Conservation (phyloP, 2,797 vertebrate genomes). For the Eulemur coronatus region DNA sequence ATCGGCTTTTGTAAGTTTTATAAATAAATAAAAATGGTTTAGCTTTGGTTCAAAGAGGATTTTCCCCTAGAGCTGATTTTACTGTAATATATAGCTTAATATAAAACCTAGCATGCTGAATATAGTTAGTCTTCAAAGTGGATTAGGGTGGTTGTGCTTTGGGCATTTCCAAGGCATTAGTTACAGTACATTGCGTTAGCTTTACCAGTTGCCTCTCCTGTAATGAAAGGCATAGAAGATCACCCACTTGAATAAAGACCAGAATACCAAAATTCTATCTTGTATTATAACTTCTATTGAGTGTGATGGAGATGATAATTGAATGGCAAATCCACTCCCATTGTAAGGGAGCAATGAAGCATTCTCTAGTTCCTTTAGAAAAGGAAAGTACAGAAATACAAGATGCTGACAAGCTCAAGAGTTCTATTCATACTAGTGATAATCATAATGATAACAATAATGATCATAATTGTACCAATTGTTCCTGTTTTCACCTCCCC, state of each 20-base stretch:
- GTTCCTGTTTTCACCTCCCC: neutral
- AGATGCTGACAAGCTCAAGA: neutral
- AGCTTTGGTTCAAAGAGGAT: constrained; percentile 54
- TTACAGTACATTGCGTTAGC: constrained; percentile 34
- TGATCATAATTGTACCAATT: neutral
- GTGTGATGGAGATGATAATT: neutral
- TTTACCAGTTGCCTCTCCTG: constrained; percentile 34
- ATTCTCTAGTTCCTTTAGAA: neutral
- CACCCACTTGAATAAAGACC: neutral
- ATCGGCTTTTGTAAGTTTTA: constrained; percentile 15
- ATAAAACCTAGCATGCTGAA: constrained; percentile 53
- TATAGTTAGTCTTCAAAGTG: constrained; percentile 52
- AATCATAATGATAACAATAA: neutral
- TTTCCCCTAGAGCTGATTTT: constrained; percentile 59
- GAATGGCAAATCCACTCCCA: neutral
- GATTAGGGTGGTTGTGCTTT: constrained; percentile 49
- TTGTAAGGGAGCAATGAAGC: neutral
- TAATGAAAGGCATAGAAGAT: constrained; percentile 45
- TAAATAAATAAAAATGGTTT: constrained; percentile 63
- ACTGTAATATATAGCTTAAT: constrained; percentile 55
- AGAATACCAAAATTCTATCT: constrained; percentile 33
- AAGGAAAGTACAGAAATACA: neutral
- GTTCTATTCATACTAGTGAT: neutral
- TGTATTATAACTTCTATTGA: neutral
- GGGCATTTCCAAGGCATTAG: constrained; percentile 42